Percentiles rank a stretch among this genome's conserved stretches.
Evolutionary conservation across 2,113 vertebrate species (phyloP).

Genomic region (Orientallactaga bullata): DNA sequence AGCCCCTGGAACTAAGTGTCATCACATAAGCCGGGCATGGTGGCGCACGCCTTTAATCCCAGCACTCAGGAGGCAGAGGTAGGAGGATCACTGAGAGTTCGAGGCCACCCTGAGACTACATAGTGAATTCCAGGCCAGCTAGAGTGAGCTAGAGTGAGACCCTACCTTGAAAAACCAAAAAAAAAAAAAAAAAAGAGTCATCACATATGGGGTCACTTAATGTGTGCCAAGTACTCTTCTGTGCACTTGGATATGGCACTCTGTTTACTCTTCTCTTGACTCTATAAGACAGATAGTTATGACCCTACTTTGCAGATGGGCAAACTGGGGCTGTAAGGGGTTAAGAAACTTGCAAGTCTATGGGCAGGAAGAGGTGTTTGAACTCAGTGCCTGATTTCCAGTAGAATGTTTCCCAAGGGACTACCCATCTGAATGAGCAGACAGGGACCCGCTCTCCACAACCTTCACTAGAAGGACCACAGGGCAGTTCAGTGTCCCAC

Average conservation of each 20-base stretch:
- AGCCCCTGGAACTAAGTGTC: not conserved
- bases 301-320: not conserved
- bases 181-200: too few species aligned
- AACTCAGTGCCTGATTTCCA: not conserved
- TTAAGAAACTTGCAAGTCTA: not conserved
- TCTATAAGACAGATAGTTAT: not conserved
- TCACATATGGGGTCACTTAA: not conserved
- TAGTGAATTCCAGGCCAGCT: too few species aligned
- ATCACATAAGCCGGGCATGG: too few species aligned
- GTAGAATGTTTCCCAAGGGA: not conserved
- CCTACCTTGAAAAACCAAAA: too few species aligned
- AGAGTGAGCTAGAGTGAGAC: too few species aligned
- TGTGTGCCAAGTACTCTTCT: not conserved
- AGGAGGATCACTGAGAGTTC: too few species aligned
- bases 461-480: not conserved
- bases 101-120: too few species aligned
- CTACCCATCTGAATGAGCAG: not conserved
- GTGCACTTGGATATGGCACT: not conserved
- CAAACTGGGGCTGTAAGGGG: not conserved
- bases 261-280: not conserved
- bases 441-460: too few species aligned
- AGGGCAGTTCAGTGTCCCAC: rapidly evolving
- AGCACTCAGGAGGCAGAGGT: too few species aligned
- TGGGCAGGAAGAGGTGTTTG: not conserved
- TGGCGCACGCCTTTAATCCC: too few species aligned